Percentiles rank a stretch among this genome's conserved stretches.
phyloP scores from a whole-genome alignment of 2,888 invertebrate species.

The Oscheius sp. region DNA sequence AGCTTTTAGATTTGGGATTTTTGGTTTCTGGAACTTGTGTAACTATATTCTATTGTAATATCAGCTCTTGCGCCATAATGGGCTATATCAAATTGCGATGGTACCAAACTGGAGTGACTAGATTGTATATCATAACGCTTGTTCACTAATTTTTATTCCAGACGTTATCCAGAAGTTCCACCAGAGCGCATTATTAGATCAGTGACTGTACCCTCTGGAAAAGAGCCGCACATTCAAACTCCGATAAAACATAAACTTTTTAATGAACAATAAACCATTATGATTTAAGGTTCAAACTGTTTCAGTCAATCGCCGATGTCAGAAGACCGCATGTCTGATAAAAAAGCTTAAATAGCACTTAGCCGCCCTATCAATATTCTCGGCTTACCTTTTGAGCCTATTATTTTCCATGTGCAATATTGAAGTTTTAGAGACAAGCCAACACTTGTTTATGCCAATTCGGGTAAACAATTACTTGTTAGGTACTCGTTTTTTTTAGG shows the following conservation, averaged over 20 bases:
- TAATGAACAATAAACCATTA: too few relatives aligned
- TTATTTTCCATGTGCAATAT: neutral
- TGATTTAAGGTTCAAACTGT: too few relatives aligned
- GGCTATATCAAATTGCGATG: conserved; percentile 16
- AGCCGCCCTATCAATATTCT: too few relatives aligned
- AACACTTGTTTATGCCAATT: too few relatives aligned
- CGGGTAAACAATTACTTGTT: neutral
- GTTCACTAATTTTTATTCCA: neutral
- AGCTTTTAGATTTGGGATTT: neutral
- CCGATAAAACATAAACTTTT: too few relatives aligned
- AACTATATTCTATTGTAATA: neutral
- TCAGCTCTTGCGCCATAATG: neutral
- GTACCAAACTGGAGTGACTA: conserved; percentile 8
- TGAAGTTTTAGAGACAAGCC: neutral
- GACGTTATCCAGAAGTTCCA: conserved; percentile 22
- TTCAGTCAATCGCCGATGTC: too few relatives aligned
- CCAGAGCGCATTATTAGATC: too few relatives aligned
- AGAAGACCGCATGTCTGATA: too few relatives aligned
- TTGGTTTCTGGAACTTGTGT: conserved; percentile 7
- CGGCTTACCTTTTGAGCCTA: neutral
- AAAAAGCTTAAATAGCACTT: too few relatives aligned
- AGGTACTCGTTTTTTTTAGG: neutral
- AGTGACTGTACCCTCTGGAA: too few relatives aligned
- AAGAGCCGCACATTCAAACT: too few relatives aligned
- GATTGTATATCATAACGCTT: neutral